Evolutionary conservation across 2,888 invertebrate species (phyloP), one percentile per base, ranked within the genome.

Genomic region (Gandaritis pyraliata): DNA sequence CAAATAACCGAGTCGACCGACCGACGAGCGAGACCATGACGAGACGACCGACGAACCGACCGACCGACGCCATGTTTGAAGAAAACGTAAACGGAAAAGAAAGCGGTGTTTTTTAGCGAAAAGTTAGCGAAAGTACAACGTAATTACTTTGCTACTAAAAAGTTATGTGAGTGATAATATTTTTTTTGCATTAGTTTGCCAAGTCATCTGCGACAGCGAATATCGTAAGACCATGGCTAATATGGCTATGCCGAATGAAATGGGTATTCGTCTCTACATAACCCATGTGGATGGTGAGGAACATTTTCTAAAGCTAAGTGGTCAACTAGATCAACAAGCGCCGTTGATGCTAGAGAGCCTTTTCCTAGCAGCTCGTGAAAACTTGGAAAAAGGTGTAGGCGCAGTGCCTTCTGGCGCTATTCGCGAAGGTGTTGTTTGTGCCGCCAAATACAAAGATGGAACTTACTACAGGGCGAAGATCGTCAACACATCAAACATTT

Each of bases 201-300:
- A 57, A 63, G 52, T 59, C 64, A 58, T 39, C 62, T 41, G 67
- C 61, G 64, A 65, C 65, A 65, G 58, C 56, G 18, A 48, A 45
- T 29, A 53, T 30, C 13, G 16, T 39, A 33, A 39, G 66, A 81
- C 67, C 68, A 90, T 91, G 90, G 84, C 89, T 78, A 81, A 66
- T 67, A 90, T 90, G 90, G 84, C 89, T 78, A 65, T 84, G 72
- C 76, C 82, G 69, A 70, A 74, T 64, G 90, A 91, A 77, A 82
- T 87, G 75, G 72, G 82, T 76, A 89, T 90, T 84, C 83, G 82
- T 46, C 84, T 94, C 50, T 93, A 88, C 70, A 93, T 95, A 74
- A 96, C 95, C 65, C 94, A 94, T 86, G 93, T 96, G 66, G 95
- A 96, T 75, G 93, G 94, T 53, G 94, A 95, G 64, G 94, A 95